phyloP scores from a whole-genome alignment of 2,113 vertebrate species.

The Chunga burmeisteri region DNA sequence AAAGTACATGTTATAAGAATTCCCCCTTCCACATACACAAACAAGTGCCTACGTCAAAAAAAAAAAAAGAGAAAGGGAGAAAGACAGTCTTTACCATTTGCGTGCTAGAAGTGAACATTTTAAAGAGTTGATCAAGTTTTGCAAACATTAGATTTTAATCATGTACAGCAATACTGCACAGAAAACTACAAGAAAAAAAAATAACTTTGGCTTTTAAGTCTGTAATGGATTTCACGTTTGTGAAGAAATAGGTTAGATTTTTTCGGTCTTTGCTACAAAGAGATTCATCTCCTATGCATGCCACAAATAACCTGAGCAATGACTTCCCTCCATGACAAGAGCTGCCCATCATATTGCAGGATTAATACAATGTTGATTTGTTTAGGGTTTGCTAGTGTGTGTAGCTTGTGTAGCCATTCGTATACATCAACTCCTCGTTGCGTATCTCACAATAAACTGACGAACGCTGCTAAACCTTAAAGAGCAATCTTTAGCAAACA shows the following conservation, averaged over 20 bases:
- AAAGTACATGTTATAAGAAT: neutral
- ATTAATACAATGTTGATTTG: neutral
- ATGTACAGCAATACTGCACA: neutral
- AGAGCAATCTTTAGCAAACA: neutral
- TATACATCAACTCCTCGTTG: neutral
- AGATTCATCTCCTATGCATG: neutral
- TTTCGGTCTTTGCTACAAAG: neutral
- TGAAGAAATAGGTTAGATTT: neutral
- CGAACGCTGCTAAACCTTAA: neutral
- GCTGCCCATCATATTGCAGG: neutral
- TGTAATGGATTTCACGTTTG: neutral
- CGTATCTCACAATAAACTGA: neutral
- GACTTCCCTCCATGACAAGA: neutral
- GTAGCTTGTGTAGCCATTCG: neutral
- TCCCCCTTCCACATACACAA: neutral
- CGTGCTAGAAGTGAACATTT: neutral
- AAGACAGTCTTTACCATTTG: neutral
- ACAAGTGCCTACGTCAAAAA: neutral
- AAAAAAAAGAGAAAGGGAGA: neutral
- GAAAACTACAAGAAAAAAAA: neutral
- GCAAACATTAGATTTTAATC: neutral
- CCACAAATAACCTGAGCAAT: conserved; percentile 7
- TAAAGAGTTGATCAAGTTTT: conserved; percentile 20
- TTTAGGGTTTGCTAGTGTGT: neutral
- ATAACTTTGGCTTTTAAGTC: neutral